Evolutionary conservation across 2,797 vertebrate species (phyloP).

Genomic region (Macropus fuliginosus): DNA sequence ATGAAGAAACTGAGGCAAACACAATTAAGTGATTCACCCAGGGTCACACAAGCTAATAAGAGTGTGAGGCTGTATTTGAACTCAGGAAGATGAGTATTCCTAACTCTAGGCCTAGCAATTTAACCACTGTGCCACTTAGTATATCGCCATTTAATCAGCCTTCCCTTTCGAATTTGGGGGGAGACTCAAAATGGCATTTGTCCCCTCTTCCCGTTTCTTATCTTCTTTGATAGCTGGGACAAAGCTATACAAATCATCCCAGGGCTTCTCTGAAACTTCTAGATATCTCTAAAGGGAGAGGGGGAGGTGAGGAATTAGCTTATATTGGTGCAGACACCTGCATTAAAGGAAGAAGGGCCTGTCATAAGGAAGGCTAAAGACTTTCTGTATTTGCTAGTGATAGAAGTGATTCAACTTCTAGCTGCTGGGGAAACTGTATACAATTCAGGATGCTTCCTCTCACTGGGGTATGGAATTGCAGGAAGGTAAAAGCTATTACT

Average conservation of each 20-base stretch:
- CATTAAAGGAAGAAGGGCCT: neutral
- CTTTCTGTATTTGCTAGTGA: neutral
- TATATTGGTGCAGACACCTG: neutral
- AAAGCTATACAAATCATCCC: neutral
- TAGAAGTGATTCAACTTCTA: neutral
- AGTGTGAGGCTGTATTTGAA: neutral
- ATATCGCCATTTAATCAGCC: neutral
- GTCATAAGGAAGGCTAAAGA: neutral
- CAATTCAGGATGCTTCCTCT: neutral
- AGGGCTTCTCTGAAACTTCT: neutral
- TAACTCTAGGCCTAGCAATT: neutral
- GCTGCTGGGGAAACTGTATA: neutral
- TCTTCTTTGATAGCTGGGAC: neutral
- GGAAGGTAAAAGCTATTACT: neutral
- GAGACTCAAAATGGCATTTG: neutral
- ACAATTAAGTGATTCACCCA: neutral
- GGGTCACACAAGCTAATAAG: neutral
- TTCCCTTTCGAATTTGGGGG: neutral
- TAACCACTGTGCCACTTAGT: neutral
- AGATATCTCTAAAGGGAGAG: neutral
- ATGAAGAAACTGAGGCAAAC: neutral
- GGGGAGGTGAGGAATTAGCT: neutral
- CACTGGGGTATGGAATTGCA: neutral
- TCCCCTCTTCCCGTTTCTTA: neutral
- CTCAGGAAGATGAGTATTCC: neutral